phyloP scores from a whole-genome alignment of 2,113 vertebrate species.

The Carassius carassius region DNA sequence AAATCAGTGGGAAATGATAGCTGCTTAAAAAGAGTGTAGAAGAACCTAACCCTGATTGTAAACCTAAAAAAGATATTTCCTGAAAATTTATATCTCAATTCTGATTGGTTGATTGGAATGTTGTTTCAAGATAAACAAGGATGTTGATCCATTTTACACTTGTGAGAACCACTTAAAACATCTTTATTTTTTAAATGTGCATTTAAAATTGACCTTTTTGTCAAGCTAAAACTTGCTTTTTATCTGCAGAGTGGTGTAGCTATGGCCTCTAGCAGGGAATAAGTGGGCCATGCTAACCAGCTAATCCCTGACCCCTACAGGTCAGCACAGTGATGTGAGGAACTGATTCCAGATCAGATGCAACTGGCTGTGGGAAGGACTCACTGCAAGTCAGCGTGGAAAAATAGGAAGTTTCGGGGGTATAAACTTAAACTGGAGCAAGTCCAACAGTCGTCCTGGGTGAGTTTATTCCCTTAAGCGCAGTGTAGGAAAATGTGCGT shows the following conservation, averaged over 20 bases:
- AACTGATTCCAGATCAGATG: conserved; percentile 2
- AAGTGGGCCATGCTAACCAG: not conserved
- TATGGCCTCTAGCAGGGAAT: not conserved
- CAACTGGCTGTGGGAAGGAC: not conserved
- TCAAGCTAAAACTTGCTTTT: not conserved
- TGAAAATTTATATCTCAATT: no score
- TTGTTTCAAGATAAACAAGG: no score
- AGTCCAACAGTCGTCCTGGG: conserved; percentile 9
- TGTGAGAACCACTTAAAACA: not conserved
- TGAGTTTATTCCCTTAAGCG: conserved; percentile 18
- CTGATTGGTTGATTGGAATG: no score
- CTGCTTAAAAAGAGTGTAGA: no score
- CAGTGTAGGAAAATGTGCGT: conserved; percentile 22
- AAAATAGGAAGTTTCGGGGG: not conserved
- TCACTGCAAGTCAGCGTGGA: conserved; percentile 3
- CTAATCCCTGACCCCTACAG: not conserved
- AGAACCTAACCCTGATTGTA: no score
- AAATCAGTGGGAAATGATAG: no score
- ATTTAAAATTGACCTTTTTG: not conserved
- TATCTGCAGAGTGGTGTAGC: not conserved
- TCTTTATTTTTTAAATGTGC: not conserved
- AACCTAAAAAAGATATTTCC: no score
- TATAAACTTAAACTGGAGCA: conserved; percentile 13
- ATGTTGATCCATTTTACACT: not conserved
- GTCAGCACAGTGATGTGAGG: not conserved